Base-by-base conservation (phyloP, 2,113 vertebrate species). In the Cinclus cinclus region DNA sequence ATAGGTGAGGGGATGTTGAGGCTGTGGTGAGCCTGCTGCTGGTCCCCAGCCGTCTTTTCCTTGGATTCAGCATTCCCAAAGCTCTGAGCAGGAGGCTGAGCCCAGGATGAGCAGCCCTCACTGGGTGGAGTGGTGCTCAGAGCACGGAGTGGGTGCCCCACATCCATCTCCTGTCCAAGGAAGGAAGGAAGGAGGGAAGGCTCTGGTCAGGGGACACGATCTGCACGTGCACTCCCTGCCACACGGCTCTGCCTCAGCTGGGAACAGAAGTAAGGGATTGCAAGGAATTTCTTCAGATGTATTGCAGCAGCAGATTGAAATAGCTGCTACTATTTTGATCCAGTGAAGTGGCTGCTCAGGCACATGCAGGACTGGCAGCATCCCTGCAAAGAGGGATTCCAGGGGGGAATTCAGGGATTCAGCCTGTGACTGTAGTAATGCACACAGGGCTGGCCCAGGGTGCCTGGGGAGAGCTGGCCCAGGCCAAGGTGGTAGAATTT, bases 301-400 rank as follows among this genome's bases (percentile, higher is more conserved):
- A 30, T 82, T 96, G 50, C 89, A 90, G 71, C 42, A 87, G 74
- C 9, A 1, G 90, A 89, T 97, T 92, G 84, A 84, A 97, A 89
- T 97, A 94, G 93, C 91, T 74, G 95, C 91, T 94, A 33, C 95
- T 96, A 85, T 96, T 92, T 94, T 83, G 87, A 93, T 90, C 75
- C 11, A 16, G 50, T 2, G 5, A 70, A 88, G 75, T 9, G 56
- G 79, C 94, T 77, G 78, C 67, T 52, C 39, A 75, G 30, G 86
- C 86, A 37, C 95, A 91, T 30, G 84, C 53, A 13, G 87, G 90
- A 67, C 87, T 84, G 92, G 96, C 90, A 97, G 9, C 18, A 11
- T 39, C 88, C 90, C 74, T 7, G 9, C 90, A 31, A 11, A 58
- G 83, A 25, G 27, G 44, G 90, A 87, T 42, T 60, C 81, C 49